These are phyloP conservation scores for Eulemur rubriventer DNA, from an alignment of 2,797 vertebrate genomes.

Conservation along the genomic window DNA sequence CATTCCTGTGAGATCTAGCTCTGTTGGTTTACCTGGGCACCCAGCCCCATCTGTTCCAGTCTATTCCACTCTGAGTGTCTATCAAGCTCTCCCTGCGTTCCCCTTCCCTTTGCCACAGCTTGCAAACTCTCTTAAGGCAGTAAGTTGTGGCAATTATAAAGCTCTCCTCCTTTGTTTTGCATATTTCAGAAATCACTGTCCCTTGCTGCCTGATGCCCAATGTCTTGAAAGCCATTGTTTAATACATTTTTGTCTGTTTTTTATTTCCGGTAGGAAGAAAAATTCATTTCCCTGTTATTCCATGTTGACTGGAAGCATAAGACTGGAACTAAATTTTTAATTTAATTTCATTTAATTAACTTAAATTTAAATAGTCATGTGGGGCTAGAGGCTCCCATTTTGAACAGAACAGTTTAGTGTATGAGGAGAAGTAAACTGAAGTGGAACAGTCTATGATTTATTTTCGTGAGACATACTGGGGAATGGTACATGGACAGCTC, in stretches of 20 bases:
- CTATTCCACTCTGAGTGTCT: not conserved
- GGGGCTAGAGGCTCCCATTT: not conserved
- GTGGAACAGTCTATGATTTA: not conserved
- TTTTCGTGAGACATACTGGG: not conserved
- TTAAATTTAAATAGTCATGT: not conserved
- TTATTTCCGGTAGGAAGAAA: not conserved
- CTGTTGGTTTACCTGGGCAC: not conserved
- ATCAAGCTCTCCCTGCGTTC: not conserved
- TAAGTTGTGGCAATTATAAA: not conserved
- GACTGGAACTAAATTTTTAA: not conserved
- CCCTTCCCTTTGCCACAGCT: not conserved
- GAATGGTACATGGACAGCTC: slow-evolving; percentile 24
- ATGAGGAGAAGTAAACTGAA: not conserved
- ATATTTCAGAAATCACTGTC: not conserved
- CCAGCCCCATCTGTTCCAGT: not conserved
- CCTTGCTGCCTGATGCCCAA: not conserved
- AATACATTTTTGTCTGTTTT: not conserved
- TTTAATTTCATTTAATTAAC: not conserved
- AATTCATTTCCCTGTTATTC: not conserved
- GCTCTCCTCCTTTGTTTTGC: not conserved
- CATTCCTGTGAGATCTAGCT: not conserved
- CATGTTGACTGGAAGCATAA: not conserved
- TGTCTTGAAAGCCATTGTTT: not conserved
- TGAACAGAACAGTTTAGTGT: not conserved
- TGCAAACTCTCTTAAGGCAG: not conserved